Evolutionary conservation across 2,113 vertebrate species (phyloP), one percentile per base, ranked within the genome.

Genomic region (Nestor notabilis): DNA sequence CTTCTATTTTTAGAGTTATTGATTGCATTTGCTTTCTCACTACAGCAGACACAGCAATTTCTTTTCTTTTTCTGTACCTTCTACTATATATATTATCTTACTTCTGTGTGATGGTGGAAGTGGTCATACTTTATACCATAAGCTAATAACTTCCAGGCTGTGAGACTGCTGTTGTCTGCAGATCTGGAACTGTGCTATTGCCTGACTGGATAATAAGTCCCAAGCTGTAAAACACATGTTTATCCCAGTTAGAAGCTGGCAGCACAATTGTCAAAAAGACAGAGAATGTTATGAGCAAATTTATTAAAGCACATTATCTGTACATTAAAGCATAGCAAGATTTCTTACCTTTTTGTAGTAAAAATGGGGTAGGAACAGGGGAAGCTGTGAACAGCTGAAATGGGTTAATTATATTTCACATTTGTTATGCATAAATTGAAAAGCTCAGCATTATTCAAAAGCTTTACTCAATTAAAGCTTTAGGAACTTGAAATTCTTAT

Each of bases 371-470:
- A 63, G 56, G 35, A 96, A 91, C 66, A 56, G 71, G 16, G 13
- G 39, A 55, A 93, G 23, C 27, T 50, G 88, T 84, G 60, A 97
- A 81, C 87, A 96, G 41, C 88, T 96, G 70, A 97, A 97, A 95
- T 75, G 58, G 63, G 95, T 95, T 97, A 95, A 98, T 97, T 96
- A 90, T 90, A 83, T 97, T 97, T 96, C 64, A 93, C 78, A 85
- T 96, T 94, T 97, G n/a, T 93, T 79, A 95, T 87, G 91, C 44
- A 81, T 63, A 97, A 91, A 96, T 94, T 89, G 95, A 97, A 97
- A 95, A 97, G 77, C 95, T 72, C 64, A 81, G 66, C 87, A 66
- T 95, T 97, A 95, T 96, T 95, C 81, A 93, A 88, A 92, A 90
- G 74, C 46, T 80, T 91, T 95, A 95, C 87, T 95, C 97, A 97